Conservation (phyloP, 2,113 vertebrate species). For the Apus apus region DNA sequence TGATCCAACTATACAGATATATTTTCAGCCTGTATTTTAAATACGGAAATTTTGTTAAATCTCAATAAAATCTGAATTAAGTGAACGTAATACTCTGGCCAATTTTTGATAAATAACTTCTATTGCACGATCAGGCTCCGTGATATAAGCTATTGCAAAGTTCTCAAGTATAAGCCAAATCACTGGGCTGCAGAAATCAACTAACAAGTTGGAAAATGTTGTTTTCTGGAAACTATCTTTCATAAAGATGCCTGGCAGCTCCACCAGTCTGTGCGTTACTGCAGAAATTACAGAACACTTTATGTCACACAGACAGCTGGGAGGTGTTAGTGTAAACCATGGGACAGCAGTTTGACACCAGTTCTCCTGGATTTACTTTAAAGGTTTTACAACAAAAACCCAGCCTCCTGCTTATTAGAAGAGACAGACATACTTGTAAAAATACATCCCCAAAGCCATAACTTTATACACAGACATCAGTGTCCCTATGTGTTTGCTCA, state of each 20-base stretch:
- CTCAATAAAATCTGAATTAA: not conserved
- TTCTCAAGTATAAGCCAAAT: not conserved
- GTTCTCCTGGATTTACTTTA: not conserved
- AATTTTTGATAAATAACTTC: not conserved
- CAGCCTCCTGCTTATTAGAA: not conserved
- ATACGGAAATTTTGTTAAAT: not conserved
- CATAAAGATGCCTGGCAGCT: not conserved
- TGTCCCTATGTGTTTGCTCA: not conserved
- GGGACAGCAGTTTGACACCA: not conserved
- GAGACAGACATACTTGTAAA: not conserved
- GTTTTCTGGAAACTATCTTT: not conserved
- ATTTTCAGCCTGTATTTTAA: not conserved
- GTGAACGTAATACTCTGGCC: not conserved
- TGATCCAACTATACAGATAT: not conserved
- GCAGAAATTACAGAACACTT: not conserved
- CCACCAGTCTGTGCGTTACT: not conserved
- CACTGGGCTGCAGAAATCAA: not conserved
- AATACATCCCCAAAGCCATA: not conserved
- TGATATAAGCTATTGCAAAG: not conserved
- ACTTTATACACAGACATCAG: not conserved
- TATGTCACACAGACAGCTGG: not conserved
- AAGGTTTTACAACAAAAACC: not conserved
- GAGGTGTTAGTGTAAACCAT: not conserved
- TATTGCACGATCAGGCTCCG: not conserved
- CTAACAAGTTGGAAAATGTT: not conserved